Evolutionary conservation across 2,888 invertebrate genomes (phyloP).

Genomic region (Nemoura dubitans): DNA sequence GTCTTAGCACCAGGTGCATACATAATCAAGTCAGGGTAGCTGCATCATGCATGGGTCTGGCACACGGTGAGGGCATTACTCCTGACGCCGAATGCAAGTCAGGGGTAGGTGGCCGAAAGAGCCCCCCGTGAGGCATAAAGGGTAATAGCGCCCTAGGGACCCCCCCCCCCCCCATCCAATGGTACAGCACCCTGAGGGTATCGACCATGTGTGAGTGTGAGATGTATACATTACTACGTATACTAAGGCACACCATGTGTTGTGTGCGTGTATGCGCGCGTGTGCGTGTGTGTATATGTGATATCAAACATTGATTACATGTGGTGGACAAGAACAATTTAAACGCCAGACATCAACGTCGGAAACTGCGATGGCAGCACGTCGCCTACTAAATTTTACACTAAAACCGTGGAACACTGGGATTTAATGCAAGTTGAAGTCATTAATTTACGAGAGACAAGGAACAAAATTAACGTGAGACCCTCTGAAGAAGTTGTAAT

Average conservation of each 20-base stretch:
- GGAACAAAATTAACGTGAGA: not conserved
- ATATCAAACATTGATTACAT: not conserved
- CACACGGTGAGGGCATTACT: not conserved
- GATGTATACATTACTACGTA: no score
- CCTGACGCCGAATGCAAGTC: not conserved
- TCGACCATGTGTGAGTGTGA: not conserved
- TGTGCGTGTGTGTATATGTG: no score
- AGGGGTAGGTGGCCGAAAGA: constrained; percentile 7
- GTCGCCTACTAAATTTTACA: not conserved
- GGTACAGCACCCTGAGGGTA: not conserved
- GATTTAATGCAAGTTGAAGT: not conserved
- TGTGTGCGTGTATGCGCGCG: not conserved
- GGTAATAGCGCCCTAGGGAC: not conserved
- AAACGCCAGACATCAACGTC: not conserved
- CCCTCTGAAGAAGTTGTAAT: not conserved
- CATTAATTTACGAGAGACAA: not conserved
- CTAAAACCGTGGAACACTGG: not conserved
- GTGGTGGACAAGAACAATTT: not conserved
- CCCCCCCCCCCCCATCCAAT: not conserved
- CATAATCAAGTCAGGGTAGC: not conserved
- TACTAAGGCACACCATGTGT: not conserved
- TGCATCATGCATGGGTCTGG: not conserved
- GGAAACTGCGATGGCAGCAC: not conserved
- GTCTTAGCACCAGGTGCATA: not conserved
- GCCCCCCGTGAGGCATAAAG: not conserved